Evolutionary conservation across 2,888 invertebrate genomes (phyloP), one percentile per base, ranked within the genome.

Genomic region (Caradrina kadenii): DNA sequence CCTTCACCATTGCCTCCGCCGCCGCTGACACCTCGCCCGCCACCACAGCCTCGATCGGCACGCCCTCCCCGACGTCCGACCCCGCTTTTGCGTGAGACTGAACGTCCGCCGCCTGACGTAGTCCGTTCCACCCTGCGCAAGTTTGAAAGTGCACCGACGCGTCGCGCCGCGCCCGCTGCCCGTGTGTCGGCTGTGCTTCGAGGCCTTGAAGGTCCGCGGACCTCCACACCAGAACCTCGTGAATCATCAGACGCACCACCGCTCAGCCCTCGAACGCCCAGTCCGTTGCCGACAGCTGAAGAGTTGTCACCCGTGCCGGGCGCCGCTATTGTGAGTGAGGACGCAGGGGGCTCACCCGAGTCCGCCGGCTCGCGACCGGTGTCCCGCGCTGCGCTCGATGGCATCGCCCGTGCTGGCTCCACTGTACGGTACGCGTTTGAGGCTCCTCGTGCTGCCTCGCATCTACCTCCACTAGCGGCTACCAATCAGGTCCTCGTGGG

Each of bases 111-210:
- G 21, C 97, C 98, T 0, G 99, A 99, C 95, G 97, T 98, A 80
- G 99, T 99, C 72, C 98, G 98, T 86, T 97, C 98, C 73, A 97
- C 98, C 17, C 96, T 98, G 76, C 97, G 97, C 87, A 97, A 98
- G 87, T 99, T 99, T 93, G 99, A 99, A 91, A 96, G 96, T 55
- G 96, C 96, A 1, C 97, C 97, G 15, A 94, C 96, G 80, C 95
- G 96, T 1, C 95, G 96, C 31, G 89, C 94, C 76, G 92, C 96
- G 8, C 96, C 96, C 83, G 89, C 95, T 19, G 92, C 96, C 80
- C 92, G 97, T n/a, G 91, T 93, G 11, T 89, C 92, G 10, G 93
- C 94, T 69, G 95, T 93, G 48, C 87, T 93, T 80, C 92, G 91
- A 35, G 93, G 93, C 2, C 89, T 93, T 22, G 94, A 93, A 76